These are phyloP conservation scores for Steromphala cineraria DNA, from an alignment of 2,888 invertebrate genomes.

Conservation along the genomic window DNA sequence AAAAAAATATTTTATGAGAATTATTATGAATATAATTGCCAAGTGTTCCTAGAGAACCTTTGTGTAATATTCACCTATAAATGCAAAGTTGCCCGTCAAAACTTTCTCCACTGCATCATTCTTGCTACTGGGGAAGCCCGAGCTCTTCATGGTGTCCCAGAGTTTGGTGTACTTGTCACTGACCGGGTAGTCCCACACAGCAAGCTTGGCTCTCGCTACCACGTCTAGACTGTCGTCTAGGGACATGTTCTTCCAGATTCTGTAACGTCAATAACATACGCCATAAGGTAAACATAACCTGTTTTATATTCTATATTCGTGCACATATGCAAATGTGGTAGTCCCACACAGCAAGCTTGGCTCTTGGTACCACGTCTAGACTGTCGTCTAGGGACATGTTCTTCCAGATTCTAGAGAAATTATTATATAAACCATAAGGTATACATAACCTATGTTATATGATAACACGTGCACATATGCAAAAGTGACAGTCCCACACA, in stretches of 20 bases:
- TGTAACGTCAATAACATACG: conserved; percentile 66
- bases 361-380: conserved; percentile 89
- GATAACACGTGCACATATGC: no score
- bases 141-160: conserved; percentile 96
- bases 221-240: conserved; percentile 93
- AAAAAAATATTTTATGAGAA: no score
- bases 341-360: conserved; percentile 98
- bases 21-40: no score
- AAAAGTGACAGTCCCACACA: conserved; percentile 99
- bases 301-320: no score
- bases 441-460: no score
- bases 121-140: conserved; percentile 86
- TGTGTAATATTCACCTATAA: conserved; percentile 80
- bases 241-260: conserved; percentile 99
- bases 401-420: conserved; percentile 90
- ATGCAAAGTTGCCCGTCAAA: conserved; percentile 88
- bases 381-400: conserved; percentile 97
- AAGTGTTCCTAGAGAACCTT: no score
- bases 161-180: conserved; percentile 99
- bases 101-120: conserved; percentile 88
- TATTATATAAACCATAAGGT: no score
- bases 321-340: no score
- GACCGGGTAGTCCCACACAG: conserved; percentile 99
- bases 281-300: no score
- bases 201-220: conserved; percentile 92